Evolutionary conservation across 2,888 invertebrate species (phyloP).

Genomic region (Orthosia incerta): DNA sequence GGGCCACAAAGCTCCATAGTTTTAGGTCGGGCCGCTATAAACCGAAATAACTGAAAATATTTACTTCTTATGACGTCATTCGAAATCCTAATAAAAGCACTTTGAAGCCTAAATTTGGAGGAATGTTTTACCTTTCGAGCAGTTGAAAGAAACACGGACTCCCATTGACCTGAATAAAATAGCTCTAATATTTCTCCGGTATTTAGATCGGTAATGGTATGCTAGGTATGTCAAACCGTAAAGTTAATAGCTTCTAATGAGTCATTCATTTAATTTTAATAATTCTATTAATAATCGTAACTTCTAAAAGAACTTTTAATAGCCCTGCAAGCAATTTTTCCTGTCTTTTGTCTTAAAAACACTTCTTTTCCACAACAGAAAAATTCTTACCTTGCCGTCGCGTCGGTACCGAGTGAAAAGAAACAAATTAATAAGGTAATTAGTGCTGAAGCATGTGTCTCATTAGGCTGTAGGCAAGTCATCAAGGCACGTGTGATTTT

Average conservation of each 20-base stretch:
- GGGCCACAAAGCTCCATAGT: conserved; percentile 71
- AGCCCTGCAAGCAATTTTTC: conserved; percentile 20
- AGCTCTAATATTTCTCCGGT: conserved; percentile 48
- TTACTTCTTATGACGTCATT: conserved; percentile 57
- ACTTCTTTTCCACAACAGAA: conserved; percentile 66
- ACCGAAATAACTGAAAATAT: conserved; percentile 54
- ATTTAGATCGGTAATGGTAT: conserved; percentile 55
- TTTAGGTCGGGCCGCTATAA: conserved; percentile 40
- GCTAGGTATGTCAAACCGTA: conserved; percentile 50
- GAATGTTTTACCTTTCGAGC: conserved; percentile 47
- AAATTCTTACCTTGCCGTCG: conserved; percentile 69
- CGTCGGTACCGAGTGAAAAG: conserved; percentile 65
- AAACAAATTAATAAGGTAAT: conserved; percentile 64
- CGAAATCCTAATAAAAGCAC: conserved; percentile 50
- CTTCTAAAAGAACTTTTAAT: conserved; percentile 5
- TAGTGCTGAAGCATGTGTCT: conserved; percentile 41
- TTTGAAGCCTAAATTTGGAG: conserved; percentile 51
- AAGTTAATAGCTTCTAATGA: conserved; percentile 53
- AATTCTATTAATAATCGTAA: conserved; percentile 16
- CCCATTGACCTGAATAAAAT: conserved; percentile 65
- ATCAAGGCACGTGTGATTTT: conserved; percentile 37
- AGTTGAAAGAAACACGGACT: conserved; percentile 37
- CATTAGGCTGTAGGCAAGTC: conserved; percentile 42
- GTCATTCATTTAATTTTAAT: conserved; percentile 50
- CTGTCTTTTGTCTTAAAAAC: conserved; percentile 36